Evolutionary conservation across 2,888 invertebrate species (phyloP).

Genomic region (Polietes domitor): DNA sequence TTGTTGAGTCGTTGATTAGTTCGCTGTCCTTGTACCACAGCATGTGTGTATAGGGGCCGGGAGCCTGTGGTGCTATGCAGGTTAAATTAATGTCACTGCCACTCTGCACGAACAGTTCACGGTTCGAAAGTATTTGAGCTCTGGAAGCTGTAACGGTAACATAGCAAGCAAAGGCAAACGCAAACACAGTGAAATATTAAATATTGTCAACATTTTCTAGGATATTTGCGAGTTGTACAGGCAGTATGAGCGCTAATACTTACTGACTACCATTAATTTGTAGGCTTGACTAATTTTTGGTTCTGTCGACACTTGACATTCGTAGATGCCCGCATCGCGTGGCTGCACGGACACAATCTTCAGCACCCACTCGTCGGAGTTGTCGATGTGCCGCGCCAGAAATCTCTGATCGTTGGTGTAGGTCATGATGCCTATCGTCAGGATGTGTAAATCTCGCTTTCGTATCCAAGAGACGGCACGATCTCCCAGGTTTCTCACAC

Average conservation of each 20-base stretch:
- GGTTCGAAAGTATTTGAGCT: slow-evolving; percentile 92
- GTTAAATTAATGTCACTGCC: slow-evolving; percentile 96
- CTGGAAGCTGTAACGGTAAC: slow-evolving; percentile 92
- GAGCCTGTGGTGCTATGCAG: slow-evolving; percentile 90
- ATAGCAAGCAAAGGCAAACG: neutral
- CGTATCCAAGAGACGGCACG: slow-evolving; percentile 92
- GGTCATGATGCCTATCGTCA: slow-evolving; percentile 87
- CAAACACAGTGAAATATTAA: neutral
- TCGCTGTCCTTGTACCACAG: slow-evolving; percentile 92
- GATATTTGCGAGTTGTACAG: neutral
- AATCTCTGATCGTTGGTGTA: slow-evolving; percentile 89
- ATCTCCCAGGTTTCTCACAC: slow-evolving; percentile 91
- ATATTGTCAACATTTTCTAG: neutral
- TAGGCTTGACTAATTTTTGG: slow-evolving; percentile 89
- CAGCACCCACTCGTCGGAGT: slow-evolving; percentile 88
- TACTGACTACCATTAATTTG: slow-evolving; percentile 83
- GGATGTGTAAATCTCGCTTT: slow-evolving; percentile 86
- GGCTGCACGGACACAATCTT: slow-evolving; percentile 87
- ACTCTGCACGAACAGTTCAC: slow-evolving; percentile 92
- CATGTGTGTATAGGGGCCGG: slow-evolving; percentile 86
- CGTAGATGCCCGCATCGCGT: slow-evolving; percentile 87
- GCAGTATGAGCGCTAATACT: slow-evolving; percentile 79
- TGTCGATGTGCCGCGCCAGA: slow-evolving; percentile 86
- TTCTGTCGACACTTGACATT: slow-evolving; percentile 90
- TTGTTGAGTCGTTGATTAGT: slow-evolving; percentile 91